phyloP scores from a whole-genome alignment of 2,888 invertebrate genomes.

The Hesperia comma region DNA sequence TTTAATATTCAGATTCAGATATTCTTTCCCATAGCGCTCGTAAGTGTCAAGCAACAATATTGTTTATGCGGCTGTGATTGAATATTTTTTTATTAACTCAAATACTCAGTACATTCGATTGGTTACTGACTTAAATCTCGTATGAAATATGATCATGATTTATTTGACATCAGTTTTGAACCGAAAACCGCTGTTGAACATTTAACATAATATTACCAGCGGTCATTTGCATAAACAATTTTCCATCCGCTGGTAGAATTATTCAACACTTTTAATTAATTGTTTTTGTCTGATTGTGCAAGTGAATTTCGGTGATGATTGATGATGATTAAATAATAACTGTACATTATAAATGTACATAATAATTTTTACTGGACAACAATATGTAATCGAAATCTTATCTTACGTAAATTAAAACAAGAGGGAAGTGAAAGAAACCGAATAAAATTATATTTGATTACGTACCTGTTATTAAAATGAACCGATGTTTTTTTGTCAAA shows the following conservation, averaged over 20 bases:
- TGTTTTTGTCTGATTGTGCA: constrained; percentile 25
- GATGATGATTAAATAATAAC: constrained; percentile 11
- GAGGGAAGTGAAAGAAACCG: no score
- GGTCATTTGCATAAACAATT: constrained; percentile 73
- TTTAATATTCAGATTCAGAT: no score
- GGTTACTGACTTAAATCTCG: constrained; percentile 14
- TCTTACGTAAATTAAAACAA: no score
- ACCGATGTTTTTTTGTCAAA: no score
- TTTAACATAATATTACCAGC: constrained; percentile 64
- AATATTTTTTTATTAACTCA: no score
- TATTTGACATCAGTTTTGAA: constrained; percentile 26
- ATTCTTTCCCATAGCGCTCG: no score
- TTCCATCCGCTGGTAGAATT: constrained; percentile 63
- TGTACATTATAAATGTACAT: neutral
- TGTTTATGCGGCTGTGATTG: no score
- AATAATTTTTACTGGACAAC: neutral
- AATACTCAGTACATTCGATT: neutral
- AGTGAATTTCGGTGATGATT: constrained; percentile 14
- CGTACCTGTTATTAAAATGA: no score
- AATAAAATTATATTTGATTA: no score
- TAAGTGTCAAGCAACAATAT: no score
- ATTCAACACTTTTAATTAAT: constrained; percentile 54
- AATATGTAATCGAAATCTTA: no score
- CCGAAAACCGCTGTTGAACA: constrained; percentile 48
- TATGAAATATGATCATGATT: constrained; percentile 21